Base-by-base conservation (phyloP, 2,888 invertebrate species). In the Noctua pronuba region DNA sequence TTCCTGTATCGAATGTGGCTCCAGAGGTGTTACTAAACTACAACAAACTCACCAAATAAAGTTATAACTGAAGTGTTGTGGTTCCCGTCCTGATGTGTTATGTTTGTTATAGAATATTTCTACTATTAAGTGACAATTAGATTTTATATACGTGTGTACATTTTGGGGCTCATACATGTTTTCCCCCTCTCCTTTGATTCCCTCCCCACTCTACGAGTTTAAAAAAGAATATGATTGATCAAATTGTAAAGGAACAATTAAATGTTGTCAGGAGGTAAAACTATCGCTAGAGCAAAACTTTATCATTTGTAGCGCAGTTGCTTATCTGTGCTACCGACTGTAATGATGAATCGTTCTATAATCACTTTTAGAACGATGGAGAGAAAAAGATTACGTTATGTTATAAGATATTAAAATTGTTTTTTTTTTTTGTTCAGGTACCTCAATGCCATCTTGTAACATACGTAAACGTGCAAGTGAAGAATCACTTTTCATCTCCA, bases 391-490 rank as follows among this genome's bases (percentile, higher is more conserved):
- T 76, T 24, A 62, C 35, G 8, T 31, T 41, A 44, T 21, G 13
- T n/a, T 11, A 41, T n/a, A 41, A 8, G 41, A 2, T 24, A 58
- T 52, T 28, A 41, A 44, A 44, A 16, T n/a, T 35, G 16, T 38
- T 58, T 77, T 62, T 44, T 77, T 62, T 81, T 68, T 1, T 35
- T 58, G 81, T 73, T 60, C 75, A 84, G 84, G 75, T 82, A 65
- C 84, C 84, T 44, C 21, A 38, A 70, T 84, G 84, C 60, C 28
- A 75, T 52, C 21, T 28, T 44, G 13, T 82, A 21, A 85, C 77
- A 21, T 84, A 72, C 38, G 82, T 88, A 10, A 78, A 74, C 18
- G 88, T 91, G 11, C 67, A 68, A 16, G 84, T 91, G 13, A 10
- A 71, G 1, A 90, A 89, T 69, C 0, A 0, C 0, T 8, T 80